Base-by-base conservation (phyloP, 2,888 invertebrate genomes). In the Chloroclysta siterata region DNA sequence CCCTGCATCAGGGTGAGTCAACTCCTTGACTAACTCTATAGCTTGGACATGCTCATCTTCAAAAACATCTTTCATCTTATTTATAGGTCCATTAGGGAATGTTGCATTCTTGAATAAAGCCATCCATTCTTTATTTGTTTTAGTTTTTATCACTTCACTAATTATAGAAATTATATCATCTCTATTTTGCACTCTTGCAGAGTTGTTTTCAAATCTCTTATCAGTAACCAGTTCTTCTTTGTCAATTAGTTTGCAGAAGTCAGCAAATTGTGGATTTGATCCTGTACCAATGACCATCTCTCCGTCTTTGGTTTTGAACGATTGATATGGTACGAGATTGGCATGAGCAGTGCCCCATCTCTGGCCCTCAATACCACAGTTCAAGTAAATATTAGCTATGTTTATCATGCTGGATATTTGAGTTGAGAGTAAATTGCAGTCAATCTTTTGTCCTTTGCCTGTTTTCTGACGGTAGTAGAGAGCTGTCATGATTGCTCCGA, bases 261-360 rank as follows among this genome's bases (percentile, higher is more conserved):
- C 95, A 29, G 83, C 81, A 84, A 97, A 98, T 79, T 98, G 97
- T 0, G 92, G 87, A 81, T 99, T 96, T 52, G 97, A 98, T 0
- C 98, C 98, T 2, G 97, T 95, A 0, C 98, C 98, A 4, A 99
- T 93, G 0, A 99, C 97, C 59, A 98, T 94, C 77, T 96, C 96
- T 0, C 97, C 97, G 82, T 98, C 96, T 79, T 94, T 94, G 0
- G 98, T 97, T 78, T 94, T 93, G 79, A 99, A 99, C 3, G 97
- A 95, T 93, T 99, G 96, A 81, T 99, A 99, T 0, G 99, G 99
- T 0, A 99, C 99, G 65, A 99, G 96, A 81, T 97, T 98, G 65
- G 96, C 97, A 84, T 99, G 99, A 0, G 97, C 97, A 0, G 98
- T 98, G n/a, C 99, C 99, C 95, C 96, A 96, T 55, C 97, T 94